These are phyloP conservation scores for Ernsta delagoae DNA, from an alignment of 2,888 invertebrate genomes.

Conservation along the genomic window DNA sequence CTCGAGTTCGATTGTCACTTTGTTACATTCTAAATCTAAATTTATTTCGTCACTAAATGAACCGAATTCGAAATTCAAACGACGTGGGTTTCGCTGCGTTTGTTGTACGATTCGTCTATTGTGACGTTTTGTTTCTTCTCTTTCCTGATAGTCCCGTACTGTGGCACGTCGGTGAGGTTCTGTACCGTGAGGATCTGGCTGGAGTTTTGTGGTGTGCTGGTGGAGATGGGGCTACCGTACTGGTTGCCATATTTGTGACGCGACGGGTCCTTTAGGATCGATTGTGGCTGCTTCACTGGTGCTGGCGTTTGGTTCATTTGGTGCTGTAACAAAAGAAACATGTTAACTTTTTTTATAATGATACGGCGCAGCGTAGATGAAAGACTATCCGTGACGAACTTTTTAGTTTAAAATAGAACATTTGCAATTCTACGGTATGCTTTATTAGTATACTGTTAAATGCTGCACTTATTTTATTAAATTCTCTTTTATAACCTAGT, in stretches of 20 bases:
- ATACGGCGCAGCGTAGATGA: no score
- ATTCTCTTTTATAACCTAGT: no score
- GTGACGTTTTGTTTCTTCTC: constrained; percentile 82
- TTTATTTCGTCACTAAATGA: background rate
- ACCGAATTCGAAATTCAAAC: constrained; percentile 53
- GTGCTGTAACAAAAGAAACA: constrained; percentile 67
- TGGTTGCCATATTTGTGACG: constrained; percentile 84
- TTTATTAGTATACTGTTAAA: no score
- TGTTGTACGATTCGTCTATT: constrained; percentile 76
- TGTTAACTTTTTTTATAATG: background rate
- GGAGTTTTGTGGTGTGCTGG: constrained; percentile 75
- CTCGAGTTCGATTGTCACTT: constrained; percentile 9
- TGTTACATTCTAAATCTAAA: no score
- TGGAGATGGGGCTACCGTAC: constrained; percentile 76
- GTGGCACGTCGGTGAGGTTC: constrained; percentile 80
- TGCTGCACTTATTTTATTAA: no score
- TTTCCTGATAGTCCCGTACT: constrained; percentile 82
- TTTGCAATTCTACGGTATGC: no score
- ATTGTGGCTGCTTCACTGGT: constrained; percentile 84
- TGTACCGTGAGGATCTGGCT: constrained; percentile 86
- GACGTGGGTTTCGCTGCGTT: constrained; percentile 76
- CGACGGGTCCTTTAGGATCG: constrained; percentile 87
- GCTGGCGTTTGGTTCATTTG: constrained; percentile 65
- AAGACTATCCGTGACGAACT: no score
- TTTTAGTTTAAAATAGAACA: no score